Evolutionary conservation across 2,797 vertebrate species (phyloP).

Genomic region (Sparus aurata): DNA sequence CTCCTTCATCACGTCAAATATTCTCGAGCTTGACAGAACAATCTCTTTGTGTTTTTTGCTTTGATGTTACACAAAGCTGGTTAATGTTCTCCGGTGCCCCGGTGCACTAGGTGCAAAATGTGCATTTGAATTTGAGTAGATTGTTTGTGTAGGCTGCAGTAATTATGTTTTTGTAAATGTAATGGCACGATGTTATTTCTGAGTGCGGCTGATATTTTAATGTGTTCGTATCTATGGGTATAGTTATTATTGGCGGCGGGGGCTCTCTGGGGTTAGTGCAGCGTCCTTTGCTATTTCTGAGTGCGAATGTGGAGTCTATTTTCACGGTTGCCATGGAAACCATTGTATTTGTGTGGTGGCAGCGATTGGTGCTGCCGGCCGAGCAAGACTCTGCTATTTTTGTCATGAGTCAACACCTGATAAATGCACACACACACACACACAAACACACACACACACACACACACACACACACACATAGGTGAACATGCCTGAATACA

Average conservation of each 20-base stretch:
- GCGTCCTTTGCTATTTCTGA: slow-evolving; percentile 84
- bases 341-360: slow-evolving; percentile 88
- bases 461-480: slow-evolving; percentile 33
- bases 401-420: slow-evolving; percentile 87
- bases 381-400: slow-evolving; percentile 88
- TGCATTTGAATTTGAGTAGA: slow-evolving; percentile 61
- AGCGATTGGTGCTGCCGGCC: slow-evolving; percentile 86
- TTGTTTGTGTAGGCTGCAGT: slow-evolving; percentile 71
- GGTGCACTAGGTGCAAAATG: slow-evolving; percentile 38
- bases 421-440: slow-evolving; percentile 45
- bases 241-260: slow-evolving; percentile 77
- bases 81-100: slow-evolving; percentile 54
- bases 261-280: slow-evolving; percentile 78
- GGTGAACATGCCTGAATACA: slow-evolving; percentile 52
- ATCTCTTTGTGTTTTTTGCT: slow-evolving; percentile 31
- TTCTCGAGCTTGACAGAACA: slow-evolving; percentile 18
- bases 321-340: slow-evolving; percentile 89
- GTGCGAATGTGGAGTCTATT: slow-evolving; percentile 85
- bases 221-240: slow-evolving; percentile 58
- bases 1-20: slow-evolving; percentile 26
- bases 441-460: slow-evolving; percentile 37
- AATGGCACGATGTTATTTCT: slow-evolving; percentile 63
- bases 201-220: slow-evolving; percentile 59
- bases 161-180: slow-evolving; percentile 71
- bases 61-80: slow-evolving; percentile 48